A percentile compares a stretch with the other conserved stretches of the same genome.
Evolutionary conservation across 2,888 invertebrate species (phyloP).

Genomic region (Ypsolopha scabrella): DNA sequence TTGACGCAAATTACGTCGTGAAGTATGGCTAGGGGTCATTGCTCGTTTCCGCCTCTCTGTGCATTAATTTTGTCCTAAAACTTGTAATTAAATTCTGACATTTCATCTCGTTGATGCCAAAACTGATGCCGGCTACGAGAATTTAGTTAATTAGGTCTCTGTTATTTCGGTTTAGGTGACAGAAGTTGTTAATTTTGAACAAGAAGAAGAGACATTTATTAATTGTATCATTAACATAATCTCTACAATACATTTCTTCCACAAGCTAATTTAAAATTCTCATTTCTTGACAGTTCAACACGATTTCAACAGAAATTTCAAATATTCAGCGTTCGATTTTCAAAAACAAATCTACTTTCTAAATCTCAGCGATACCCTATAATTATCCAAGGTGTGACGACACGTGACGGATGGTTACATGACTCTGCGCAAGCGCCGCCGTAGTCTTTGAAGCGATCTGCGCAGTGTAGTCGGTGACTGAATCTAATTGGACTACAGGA

Average conservation of each 20-base stretch:
- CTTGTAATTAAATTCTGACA: constrained; percentile 1
- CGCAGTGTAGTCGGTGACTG: neutral
- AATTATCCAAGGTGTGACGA: constrained; percentile 1
- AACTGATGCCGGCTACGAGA: neutral
- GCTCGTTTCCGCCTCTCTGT: neutral
- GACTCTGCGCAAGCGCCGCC: neutral
- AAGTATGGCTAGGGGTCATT: constrained; percentile 5
- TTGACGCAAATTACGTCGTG: constrained; percentile 5
- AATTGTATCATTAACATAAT: no score
- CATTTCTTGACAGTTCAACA: no score
- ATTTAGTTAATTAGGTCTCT: neutral
- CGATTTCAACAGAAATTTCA: no score
- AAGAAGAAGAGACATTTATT: no score
- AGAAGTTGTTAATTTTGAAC: no score
- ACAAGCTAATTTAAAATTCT: no score
- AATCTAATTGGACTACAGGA: constrained; percentile 3
- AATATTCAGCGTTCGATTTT: no score
- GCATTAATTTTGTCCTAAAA: neutral
- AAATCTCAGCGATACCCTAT: neutral
- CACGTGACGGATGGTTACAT: constrained; percentile 2
- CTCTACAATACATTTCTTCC: no score
- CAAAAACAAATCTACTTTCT: no score
- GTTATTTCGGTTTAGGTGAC: neutral
- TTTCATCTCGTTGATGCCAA: neutral
- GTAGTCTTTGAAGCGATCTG: constrained; percentile 3